A percentile compares a stretch with the other conserved stretches of the same genome.
These are phyloP conservation scores for Colius striatus DNA, from an alignment of 2,113 vertebrate species.

Conservation along the genomic window DNA sequence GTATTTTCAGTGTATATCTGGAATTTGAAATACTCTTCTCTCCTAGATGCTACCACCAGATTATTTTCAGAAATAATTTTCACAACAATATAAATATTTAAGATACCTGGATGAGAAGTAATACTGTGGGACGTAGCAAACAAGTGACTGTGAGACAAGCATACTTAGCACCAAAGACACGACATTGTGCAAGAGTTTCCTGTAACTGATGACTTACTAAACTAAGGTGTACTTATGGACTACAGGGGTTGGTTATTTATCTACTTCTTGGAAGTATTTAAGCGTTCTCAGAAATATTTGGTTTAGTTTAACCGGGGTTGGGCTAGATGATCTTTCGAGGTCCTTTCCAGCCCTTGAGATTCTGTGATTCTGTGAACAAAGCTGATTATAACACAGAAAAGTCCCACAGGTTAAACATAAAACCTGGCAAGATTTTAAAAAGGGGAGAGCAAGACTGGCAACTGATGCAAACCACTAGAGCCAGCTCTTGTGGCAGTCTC, in stretches of 20 bases:
- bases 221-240: neutral
- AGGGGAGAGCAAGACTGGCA: neutral
- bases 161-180: neutral
- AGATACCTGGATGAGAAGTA: neutral
- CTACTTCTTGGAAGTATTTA: conserved; percentile 11
- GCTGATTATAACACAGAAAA: neutral
- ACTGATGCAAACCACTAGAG: neutral
- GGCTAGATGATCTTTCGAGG: too few species aligned
- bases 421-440: neutral
- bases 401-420: neutral
- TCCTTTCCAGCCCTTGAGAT: too few species aligned
- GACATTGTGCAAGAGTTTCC: conserved; percentile 10
- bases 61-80: neutral
- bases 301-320: neutral
- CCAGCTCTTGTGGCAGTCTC: neutral
- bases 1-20: neutral
- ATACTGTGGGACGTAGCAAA: neutral
- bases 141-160: neutral
- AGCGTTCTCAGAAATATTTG: neutral
- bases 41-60: neutral
- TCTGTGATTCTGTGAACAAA: too few species aligned
- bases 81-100: neutral
- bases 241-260: neutral
- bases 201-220: conserved; percentile 22
- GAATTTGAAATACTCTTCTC: neutral